Conservation (phyloP, 2,888 invertebrate genomes). For the Conus canariensis region DNA sequence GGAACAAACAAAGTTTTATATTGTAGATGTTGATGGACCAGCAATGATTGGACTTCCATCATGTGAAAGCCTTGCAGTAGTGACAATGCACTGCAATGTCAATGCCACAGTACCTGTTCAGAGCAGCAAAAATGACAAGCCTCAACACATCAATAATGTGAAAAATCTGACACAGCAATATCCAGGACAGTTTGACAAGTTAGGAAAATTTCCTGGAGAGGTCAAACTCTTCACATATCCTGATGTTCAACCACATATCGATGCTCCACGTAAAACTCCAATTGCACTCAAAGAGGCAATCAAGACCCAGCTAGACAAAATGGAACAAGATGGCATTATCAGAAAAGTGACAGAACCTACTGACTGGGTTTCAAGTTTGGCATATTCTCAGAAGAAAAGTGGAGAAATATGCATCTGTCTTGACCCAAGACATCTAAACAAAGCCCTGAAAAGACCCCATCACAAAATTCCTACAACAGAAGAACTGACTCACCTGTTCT, state of each 20-base stretch:
- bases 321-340: conserved; percentile 51
- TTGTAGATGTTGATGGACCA: conserved; percentile 46
- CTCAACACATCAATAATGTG: no score
- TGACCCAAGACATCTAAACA: conserved; percentile 50
- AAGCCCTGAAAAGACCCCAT: conserved; percentile 48
- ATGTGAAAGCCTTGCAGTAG: conserved; percentile 36
- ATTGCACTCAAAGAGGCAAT: conserved; percentile 30
- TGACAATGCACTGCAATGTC: conserved; percentile 38
- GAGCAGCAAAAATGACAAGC: conserved; percentile 12
- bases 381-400: conserved; percentile 35
- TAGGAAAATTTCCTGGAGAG: conserved; percentile 33
- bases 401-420: conserved; percentile 47
- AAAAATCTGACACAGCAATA: background rate
- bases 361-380: conserved; percentile 50
- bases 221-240: conserved; percentile 4
- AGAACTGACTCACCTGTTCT: conserved; percentile 43
- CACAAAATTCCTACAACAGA: conserved; percentile 15
- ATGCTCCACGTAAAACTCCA: conserved; percentile 42
- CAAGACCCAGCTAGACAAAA: conserved; percentile 48
- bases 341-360: conserved; percentile 50
- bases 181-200: conserved; percentile 44
- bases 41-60: conserved; percentile 48
- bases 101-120: background rate
- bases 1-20: conserved; percentile 41
- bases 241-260: conserved; percentile 31